Evolutionary conservation across 2,113 vertebrate species (phyloP), one percentile per base, ranked within the genome.

Genomic region (Thryonomys swinderianus): DNA sequence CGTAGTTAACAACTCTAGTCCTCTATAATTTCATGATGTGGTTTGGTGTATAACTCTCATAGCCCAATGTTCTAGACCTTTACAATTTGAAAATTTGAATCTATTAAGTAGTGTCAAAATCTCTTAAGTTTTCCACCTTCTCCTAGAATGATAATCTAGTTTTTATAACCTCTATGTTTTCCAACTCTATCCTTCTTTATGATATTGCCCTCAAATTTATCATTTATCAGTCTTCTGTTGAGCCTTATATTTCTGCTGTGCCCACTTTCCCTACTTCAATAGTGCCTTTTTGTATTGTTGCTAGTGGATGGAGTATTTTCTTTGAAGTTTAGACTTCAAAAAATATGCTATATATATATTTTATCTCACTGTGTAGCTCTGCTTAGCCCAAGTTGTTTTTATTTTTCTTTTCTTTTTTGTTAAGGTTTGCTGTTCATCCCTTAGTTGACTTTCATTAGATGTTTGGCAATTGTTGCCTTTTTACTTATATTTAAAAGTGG

Each of bases 131-230:
- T 45, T 66, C 61, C n/a, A 4, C 1, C 14, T 11, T 74, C 16
- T 93, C 34, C 42, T 84, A 48, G 45, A 84, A 7, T 32, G 45
- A n/a, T 62, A 34, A 32, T 86, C 67, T 90, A 89, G 88, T 69
- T 87, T 92, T 76, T 34, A 12, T 74, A 13, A 61, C 40, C 81
- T 67, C 61, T 79, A 1, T 66, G 12, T 53, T 93, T 96, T 96
- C 69, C 20, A 85, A 74, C 40, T 48, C 51, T 76, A 32, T 76
- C 40, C 27, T n/a, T 17, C 53, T 95, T 93, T 81, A 42, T 71
- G 87, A 73, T 51, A 51, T 61, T 88, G 57, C 78, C 69, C 20
- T 88, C 53, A 61, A 45, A 18, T 84, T 59, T 67, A 55, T 42
- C 82, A 67, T n/a, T n/a, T 79, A 61, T 16, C 45, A 40, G 6